These are phyloP conservation scores for Oxycera nigricornis DNA, from an alignment of 2,888 invertebrate genomes.

Conservation along the genomic window DNA sequence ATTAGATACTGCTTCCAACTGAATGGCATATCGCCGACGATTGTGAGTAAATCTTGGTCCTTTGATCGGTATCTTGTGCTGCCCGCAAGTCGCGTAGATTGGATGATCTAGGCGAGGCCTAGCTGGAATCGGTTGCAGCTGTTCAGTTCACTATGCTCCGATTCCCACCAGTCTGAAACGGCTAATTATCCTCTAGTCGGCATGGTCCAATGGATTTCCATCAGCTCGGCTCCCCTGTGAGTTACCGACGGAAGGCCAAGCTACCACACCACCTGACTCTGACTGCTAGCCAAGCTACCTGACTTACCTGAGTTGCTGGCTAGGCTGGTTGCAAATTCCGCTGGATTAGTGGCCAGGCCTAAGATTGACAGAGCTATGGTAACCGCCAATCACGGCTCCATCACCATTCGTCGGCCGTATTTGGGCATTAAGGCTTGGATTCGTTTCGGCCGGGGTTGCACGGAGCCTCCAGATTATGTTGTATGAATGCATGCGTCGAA, in stretches of 20 bases:
- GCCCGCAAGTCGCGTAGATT: no score
- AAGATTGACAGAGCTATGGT: constrained; percentile 21
- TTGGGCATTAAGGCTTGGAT: constrained; percentile 5
- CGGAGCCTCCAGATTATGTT: constrained; percentile 22
- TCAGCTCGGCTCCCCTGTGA: not conserved
- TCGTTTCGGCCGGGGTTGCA: not conserved
- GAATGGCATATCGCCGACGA: no score
- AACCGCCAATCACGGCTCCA: constrained; percentile 28
- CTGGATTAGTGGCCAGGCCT: constrained; percentile 2
- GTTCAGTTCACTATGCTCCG: not conserved
- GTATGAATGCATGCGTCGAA: constrained; percentile 35
- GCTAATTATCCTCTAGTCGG: not conserved
- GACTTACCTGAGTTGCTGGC: no score
- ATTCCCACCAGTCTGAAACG: not conserved
- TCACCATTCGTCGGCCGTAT: constrained; percentile 28
- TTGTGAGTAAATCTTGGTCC: no score
- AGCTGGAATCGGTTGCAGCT: not conserved
- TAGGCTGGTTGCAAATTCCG: not conserved
- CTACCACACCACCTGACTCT: constrained; percentile 4
- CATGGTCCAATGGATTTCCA: not conserved
- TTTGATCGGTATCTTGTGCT: no score
- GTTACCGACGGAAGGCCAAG: not conserved
- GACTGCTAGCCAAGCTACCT: no score
- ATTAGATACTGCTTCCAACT: no score
- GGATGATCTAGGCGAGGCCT: no score